Percentiles rank a stretch among this genome's conserved stretches.
These are phyloP conservation scores for Drosophila lowei DNA, from an alignment of 1,140 invertebrate genomes.

Conservation along the genomic window DNA sequence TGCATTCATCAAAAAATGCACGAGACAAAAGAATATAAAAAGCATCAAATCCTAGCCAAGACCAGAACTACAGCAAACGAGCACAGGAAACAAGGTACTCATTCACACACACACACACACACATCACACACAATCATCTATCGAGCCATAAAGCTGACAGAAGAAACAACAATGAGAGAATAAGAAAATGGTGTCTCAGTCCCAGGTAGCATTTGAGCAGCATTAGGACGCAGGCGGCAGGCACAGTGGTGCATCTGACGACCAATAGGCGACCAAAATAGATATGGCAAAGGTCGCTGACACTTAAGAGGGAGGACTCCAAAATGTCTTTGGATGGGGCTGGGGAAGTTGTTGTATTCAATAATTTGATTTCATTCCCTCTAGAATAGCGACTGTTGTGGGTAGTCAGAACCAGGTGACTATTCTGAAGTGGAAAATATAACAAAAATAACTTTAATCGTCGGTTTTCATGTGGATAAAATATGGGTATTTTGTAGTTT, in stretches of 20 bases:
- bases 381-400: too few relatives aligned
- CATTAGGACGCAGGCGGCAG: slow-evolving; percentile 51
- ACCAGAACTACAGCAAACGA: slow-evolving; percentile 58
- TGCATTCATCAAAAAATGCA: slow-evolving; percentile 60
- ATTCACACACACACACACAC: slow-evolving; percentile 12
- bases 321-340: neutral
- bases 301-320: slow-evolving; percentile 14
- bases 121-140: slow-evolving; percentile 41
- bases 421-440: too few relatives aligned
- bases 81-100: slow-evolving; percentile 52
- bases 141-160: slow-evolving; percentile 29
- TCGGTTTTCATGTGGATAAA: too few relatives aligned
- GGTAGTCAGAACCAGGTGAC: too few relatives aligned
- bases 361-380: neutral
- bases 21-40: slow-evolving; percentile 74
- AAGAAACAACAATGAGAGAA: slow-evolving; percentile 26
- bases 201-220: slow-evolving; percentile 68
- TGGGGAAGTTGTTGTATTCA: neutral
- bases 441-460: too few relatives aligned
- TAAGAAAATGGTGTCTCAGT: slow-evolving; percentile 73
- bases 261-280: slow-evolving; percentile 19
- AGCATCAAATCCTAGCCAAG: slow-evolving; percentile 72
- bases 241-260: slow-evolving; percentile 35
- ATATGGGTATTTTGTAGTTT: too few relatives aligned
- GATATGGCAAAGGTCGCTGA: slow-evolving; percentile 34